Base-by-base conservation (phyloP, 2,888 invertebrate genomes). In the Danaus chrysippus region DNA sequence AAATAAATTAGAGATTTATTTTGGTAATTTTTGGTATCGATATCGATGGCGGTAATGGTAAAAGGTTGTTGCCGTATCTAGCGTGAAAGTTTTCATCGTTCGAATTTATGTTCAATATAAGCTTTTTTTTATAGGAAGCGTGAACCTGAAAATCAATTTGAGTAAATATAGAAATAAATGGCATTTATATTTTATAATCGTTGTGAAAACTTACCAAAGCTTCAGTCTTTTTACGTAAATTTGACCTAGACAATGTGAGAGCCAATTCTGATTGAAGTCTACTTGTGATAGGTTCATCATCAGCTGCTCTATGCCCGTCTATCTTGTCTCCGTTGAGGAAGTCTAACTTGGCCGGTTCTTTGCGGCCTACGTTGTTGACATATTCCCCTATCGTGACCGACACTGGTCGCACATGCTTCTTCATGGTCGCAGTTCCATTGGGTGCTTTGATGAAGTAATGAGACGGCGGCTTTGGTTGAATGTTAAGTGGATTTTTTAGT, bases 211-310 rank as follows among this genome's bases (percentile, higher is more conserved):
- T 90, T 80, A 93, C 93, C 89, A 92, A 83, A 70, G 92, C 91
- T 81, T 94, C 94, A 82, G 94, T 94, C 86, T 93, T 93, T 86
- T 94, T 94, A 75, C 93, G 93, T 74, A 96, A 91, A 89, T 96
- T 95, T 60, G 96, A 95, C 78, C 95, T 93, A 73, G 94, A 95
- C 65, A 96, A 84, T 8, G 96, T 96, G 64, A 95, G 93, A 61
- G 93, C 94, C 70, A 96, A 86, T 86, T 96, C 96, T 63, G 93
- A 93, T 73, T 95, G 95, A 62, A 96, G 86, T 73, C 93, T 92
- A 73, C 93, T 94, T 13, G 93, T 91, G 58, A 94, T 92, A 0
- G 93, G 92, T 54, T 87, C 89, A 68, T 90, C 86, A 41, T 89
- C 90, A 58, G 81, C 78, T 62, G 78, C 78, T 67, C 81, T 72